Conservation (phyloP, 2,113 vertebrate species). For the Eudyptes chrysolophus region DNA sequence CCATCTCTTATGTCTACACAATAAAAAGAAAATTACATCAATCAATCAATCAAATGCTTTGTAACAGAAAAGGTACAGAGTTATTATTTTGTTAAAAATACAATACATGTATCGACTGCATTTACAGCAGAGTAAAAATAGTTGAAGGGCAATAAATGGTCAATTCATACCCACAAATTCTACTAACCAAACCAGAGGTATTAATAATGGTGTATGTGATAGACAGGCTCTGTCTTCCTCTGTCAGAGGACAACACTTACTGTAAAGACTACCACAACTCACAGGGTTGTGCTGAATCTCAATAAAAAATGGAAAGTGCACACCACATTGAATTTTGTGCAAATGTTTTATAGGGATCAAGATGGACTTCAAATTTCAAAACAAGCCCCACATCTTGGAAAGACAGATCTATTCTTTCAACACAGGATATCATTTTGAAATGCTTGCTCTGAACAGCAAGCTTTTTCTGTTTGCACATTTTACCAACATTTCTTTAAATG, state of each 20-base stretch:
- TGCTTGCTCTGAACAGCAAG: not conserved
- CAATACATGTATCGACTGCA: not conserved
- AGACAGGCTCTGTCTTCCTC: not conserved
- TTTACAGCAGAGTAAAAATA: not conserved
- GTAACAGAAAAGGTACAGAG: not conserved
- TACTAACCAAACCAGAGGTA: not conserved
- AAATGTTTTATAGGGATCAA: not conserved
- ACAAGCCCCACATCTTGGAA: not conserved
- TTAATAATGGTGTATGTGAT: not conserved
- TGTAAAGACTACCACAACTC: not conserved
- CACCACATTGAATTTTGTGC: not conserved
- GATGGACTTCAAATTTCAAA: not conserved
- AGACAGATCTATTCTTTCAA: not conserved
- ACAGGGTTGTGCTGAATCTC: not conserved
- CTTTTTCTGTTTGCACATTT: not conserved
- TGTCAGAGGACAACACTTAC: not conserved
- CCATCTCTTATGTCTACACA: not conserved
- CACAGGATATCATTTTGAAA: not conserved
- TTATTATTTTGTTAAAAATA: not conserved
- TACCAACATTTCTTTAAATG: not conserved
- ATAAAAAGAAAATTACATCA: not conserved
- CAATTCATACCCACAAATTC: not conserved
- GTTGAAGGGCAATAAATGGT: not conserved
- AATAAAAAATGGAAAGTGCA: not conserved
- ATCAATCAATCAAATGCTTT: not conserved